Evolutionary conservation across 2,888 invertebrate genomes (phyloP).

Genomic region (Galeruca laticollis): DNA sequence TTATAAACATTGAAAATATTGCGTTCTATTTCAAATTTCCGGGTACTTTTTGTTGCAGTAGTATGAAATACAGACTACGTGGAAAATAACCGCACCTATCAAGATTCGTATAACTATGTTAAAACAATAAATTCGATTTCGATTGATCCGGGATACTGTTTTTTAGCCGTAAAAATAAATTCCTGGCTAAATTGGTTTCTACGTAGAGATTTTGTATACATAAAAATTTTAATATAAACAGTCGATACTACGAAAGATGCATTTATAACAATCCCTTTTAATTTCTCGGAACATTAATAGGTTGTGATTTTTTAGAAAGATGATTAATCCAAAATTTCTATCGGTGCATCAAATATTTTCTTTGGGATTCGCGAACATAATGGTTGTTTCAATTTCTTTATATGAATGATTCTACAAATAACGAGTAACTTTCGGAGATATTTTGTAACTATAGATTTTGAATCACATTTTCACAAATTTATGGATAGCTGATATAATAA

Average conservation of each 20-base stretch:
- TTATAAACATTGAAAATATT: too few relatives aligned
- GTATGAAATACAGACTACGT: too few relatives aligned
- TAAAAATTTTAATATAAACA: neutral
- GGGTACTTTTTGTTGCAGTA: too few relatives aligned
- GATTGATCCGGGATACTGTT: neutral
- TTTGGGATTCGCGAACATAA: too few relatives aligned
- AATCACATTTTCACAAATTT: too few relatives aligned
- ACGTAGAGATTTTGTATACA: neutral
- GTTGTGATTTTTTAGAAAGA: neutral
- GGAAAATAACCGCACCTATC: too few relatives aligned
- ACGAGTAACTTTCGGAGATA: too few relatives aligned
- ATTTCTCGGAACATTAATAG: neutral
- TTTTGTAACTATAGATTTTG: too few relatives aligned
- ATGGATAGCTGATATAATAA: too few relatives aligned
- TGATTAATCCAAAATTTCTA: neutral
- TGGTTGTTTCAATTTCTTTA: too few relatives aligned
- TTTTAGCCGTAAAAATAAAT: neutral
- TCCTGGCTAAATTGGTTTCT: neutral
- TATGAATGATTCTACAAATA: too few relatives aligned
- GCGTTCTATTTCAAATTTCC: too few relatives aligned
- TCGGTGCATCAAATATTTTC: neutral
- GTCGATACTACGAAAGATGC: neutral
- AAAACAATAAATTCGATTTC: neutral
- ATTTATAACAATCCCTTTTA: constrained; percentile 4
- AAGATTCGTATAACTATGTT: neutral